Percentiles rank a stretch among this genome's conserved stretches.
phyloP scores from a whole-genome alignment of 2,113 vertebrate genomes.

The Hystrix cristata region DNA sequence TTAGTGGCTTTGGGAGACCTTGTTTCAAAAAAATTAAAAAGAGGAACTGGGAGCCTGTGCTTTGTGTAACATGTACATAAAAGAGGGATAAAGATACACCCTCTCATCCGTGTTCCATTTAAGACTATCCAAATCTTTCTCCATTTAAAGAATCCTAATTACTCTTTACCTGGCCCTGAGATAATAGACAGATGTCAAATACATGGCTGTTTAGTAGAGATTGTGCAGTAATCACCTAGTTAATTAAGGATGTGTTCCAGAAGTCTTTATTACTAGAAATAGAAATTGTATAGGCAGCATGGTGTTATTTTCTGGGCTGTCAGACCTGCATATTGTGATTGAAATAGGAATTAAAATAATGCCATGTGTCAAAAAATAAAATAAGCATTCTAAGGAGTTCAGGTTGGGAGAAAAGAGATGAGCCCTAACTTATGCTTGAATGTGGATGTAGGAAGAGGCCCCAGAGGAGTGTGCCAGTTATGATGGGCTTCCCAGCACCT shows the following conservation, averaged over 20 bases:
- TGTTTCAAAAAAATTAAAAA: not conserved
- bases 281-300: conserved; percentile 10
- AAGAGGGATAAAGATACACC: not conserved
- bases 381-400: not conserved
- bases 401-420: not conserved
- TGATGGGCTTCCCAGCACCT: not conserved
- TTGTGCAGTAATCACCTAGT: not conserved
- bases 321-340: not conserved
- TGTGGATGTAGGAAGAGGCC: not conserved
- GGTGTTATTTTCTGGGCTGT: not conserved
- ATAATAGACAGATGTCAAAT: not conserved
- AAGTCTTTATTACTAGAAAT: not conserved
- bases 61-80: not conserved
- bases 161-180: not conserved
- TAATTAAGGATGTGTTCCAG: not conserved
- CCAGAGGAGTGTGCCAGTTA: not conserved
- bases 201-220: not conserved
- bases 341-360: conserved; percentile 42
- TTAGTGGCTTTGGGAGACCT: not conserved
- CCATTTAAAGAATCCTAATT: not conserved
- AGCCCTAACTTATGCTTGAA: not conserved
- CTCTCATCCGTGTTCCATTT: not conserved
- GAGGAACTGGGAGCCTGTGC: not conserved
- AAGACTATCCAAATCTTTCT: not conserved
- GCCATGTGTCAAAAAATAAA: not conserved